These are phyloP conservation scores for Clamator glandarius DNA, from an alignment of 2,797 vertebrate species.

Conservation along the genomic window DNA sequence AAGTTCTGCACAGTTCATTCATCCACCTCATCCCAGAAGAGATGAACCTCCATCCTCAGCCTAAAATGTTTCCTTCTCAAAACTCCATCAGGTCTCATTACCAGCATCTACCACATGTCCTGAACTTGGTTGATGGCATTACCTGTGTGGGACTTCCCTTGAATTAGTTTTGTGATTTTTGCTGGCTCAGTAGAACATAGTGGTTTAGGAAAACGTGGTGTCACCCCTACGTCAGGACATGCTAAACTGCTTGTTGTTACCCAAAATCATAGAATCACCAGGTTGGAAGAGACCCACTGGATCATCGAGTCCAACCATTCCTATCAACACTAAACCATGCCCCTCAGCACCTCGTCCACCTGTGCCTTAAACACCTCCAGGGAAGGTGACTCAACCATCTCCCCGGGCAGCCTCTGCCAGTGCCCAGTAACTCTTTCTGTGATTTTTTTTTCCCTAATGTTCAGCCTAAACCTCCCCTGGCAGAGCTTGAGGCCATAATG, in stretches of 20 bases:
- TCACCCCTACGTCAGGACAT: neutral
- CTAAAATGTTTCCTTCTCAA: neutral
- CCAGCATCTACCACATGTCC: neutral
- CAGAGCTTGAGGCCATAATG: no score
- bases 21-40: neutral
- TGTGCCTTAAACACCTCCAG: no score
- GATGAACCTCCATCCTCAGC: neutral
- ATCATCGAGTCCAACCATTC: no score
- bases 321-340: no score
- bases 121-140: neutral
- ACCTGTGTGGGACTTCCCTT: neutral
- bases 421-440: no score
- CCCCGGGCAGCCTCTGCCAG: no score
- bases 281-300: no score
- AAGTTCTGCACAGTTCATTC: neutral
- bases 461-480: no score
- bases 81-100: neutral
- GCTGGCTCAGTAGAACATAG: neutral
- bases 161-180: neutral
- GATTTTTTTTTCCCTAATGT: no score
- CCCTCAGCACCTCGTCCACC: no score
- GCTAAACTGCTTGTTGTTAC: neutral
- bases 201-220: neutral
- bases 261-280: no score
- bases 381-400: no score